Evolutionary conservation across 92 coral and sea anemone genomes (phyloP), one percentile per base, ranked within the genome.

Genomic region (Epizoanthus rinbou): DNA sequence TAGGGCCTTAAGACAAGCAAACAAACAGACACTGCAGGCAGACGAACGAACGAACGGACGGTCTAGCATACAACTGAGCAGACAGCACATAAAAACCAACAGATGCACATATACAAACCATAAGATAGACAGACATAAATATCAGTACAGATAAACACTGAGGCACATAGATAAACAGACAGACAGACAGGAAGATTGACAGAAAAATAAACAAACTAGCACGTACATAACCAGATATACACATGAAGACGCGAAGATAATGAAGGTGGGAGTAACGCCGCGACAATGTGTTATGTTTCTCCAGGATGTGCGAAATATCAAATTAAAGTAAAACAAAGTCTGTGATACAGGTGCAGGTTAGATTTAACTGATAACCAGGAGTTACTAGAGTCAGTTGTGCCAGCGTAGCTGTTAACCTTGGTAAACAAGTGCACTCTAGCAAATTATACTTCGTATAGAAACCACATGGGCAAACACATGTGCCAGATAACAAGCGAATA

Each of bases 211-310:
- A 28, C 31, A 28, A 28, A 28, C 31, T 28, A 28, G 31, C 2
- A 28, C 1, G 31, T 28, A 28, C 31, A 28, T 25, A 54, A 22
- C 15, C 24, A 59, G 4, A 33, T 39, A 13, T 37, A 76, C 50
- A 43, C 50, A 23, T 19, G 43, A 5, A 39, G 21, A 43, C 8
- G n/a, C 35, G 19, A 11, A 78, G 14, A 8, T 2, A 18, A 63
- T 60, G 23, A 17, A 43, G 54, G 21, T 57, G 13, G 15, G 24
- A 53, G 41, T 62, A 50, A 37, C 31, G 17, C 80, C 80, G 21
- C 81, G 62, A 69, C 82, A 78, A 41, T 59, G 82, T 62, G 82
- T 78, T 78, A 78, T 78, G 82, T 78, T 78, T 78, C 82, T 78
- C 82, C 82, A 78, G 82, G 43, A 39, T 57, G 82, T 59, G 82